Conservation (phyloP, 2,113 vertebrate genomes). For the Abramis brama region DNA sequence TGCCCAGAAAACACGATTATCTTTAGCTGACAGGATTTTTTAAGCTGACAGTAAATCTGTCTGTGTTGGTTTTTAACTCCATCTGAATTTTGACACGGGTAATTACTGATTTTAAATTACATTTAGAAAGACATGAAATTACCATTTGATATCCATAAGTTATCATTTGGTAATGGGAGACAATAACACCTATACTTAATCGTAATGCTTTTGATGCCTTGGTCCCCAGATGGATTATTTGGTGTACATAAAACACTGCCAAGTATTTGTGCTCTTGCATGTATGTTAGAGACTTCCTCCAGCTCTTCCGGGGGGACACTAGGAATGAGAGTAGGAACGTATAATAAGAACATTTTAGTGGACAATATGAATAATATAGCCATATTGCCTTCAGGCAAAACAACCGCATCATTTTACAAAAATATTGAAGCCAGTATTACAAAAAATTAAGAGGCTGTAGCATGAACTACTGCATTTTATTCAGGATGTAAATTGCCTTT, state of each 20-base stretch:
- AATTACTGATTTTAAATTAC: neutral
- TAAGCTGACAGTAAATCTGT: slow-evolving; percentile 3
- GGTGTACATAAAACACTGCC: neutral
- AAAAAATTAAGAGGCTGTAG: neutral
- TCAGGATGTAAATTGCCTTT: neutral
- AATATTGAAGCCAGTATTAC: neutral
- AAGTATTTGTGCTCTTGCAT: neutral
- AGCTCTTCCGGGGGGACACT: too few relatives aligned
- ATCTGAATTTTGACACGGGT: slow-evolving; percentile 25
- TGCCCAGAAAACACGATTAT: slow-evolving; percentile 27
- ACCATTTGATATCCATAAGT: neutral
- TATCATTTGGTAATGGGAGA: slow-evolving; percentile 3
- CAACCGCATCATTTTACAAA: neutral
- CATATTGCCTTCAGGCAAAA: neutral
- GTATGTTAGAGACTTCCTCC: neutral
- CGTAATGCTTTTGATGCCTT: neutral
- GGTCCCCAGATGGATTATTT: neutral
- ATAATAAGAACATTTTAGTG: neutral
- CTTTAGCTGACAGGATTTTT: neutral
- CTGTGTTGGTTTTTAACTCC: slow-evolving; percentile 2
- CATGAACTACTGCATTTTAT: neutral
- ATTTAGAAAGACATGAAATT: slow-evolving; percentile 11
- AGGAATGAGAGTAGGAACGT: too few relatives aligned
- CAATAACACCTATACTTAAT: slow-evolving; percentile 2
- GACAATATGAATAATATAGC: too few relatives aligned